phyloP scores from a whole-genome alignment of 1,140 invertebrate genomes.

The Sitodiplosis mosellana region DNA sequence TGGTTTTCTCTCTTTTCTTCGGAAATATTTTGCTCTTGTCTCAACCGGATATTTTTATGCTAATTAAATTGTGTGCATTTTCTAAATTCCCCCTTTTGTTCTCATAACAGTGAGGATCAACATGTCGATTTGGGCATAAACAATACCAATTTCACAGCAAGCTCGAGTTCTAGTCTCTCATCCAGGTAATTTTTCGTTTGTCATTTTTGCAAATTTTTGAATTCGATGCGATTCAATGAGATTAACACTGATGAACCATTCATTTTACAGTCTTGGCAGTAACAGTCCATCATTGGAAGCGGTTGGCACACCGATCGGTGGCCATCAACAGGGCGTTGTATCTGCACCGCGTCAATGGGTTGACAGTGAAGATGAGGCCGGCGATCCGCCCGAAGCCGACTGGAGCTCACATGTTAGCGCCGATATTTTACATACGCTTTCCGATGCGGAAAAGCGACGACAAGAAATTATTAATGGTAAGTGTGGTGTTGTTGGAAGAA shows the following conservation, averaged over 20 bases:
- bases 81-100: not conserved
- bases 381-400: constrained; percentile 28
- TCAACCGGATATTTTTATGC: no score
- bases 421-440: constrained; percentile 43
- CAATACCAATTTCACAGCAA: constrained; percentile 20
- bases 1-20: not conserved
- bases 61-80: no score
- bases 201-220: not conserved
- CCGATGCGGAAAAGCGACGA: constrained; percentile 58
- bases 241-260: not conserved
- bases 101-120: constrained; percentile 18
- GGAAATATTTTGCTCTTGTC: no score
- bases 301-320: constrained; percentile 23
- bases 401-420: constrained; percentile 67
- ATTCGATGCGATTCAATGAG: not conserved
- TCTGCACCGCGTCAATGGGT: constrained; percentile 21
- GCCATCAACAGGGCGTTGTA: constrained; percentile 14
- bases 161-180: constrained; percentile 27
- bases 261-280: constrained; percentile 28
- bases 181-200: constrained; percentile 17
- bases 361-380: constrained; percentile 30
- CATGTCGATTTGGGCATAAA: constrained; percentile 14
- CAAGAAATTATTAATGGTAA: constrained; percentile 95
- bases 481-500: no score
- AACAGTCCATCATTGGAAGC: constrained; percentile 35